Evolutionary conservation across 2,797 vertebrate genomes (phyloP).

Genomic region (Xyrichtys novacula): DNA sequence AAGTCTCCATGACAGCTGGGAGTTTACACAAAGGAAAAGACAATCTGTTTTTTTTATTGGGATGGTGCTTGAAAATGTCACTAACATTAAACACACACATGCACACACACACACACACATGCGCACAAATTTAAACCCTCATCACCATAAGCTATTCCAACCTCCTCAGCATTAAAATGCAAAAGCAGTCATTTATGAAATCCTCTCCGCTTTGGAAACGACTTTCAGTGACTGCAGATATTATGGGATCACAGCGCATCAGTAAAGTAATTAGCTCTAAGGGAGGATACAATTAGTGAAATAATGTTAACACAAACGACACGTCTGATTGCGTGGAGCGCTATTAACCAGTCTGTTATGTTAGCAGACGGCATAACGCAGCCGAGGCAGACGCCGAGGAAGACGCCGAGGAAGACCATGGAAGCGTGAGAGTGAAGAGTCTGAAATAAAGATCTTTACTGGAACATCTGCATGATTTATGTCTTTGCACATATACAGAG

Average conservation of each 20-base stretch:
- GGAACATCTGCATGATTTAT: too few relatives aligned
- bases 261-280: slow-evolving; percentile 63
- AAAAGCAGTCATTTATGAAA: slow-evolving; percentile 58
- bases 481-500: too few relatives aligned
- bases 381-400: slow-evolving; percentile 41
- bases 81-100: background rate
- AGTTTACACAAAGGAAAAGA: slow-evolving; percentile 3
- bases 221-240: slow-evolving; percentile 49
- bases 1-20: slow-evolving; percentile 24
- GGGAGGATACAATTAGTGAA: slow-evolving; percentile 71
- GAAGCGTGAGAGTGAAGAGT: background rate
- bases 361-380: slow-evolving; percentile 35
- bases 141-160: slow-evolving; percentile 40
- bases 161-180: slow-evolving; percentile 47
- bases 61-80: slow-evolving; percentile 16
- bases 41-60: slow-evolving; percentile 18
- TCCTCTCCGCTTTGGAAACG: slow-evolving; percentile 42
- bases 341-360: slow-evolving; percentile 45
- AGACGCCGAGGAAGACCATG: background rate
- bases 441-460: too few relatives aligned
- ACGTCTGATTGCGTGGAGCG: slow-evolving; percentile 47
- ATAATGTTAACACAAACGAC: slow-evolving; percentile 58
- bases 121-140: background rate
- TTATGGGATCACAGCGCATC: slow-evolving; percentile 59
- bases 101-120: background rate